Conservation (phyloP, 1,140 invertebrate species). For the Apolygus lucorum region DNA sequence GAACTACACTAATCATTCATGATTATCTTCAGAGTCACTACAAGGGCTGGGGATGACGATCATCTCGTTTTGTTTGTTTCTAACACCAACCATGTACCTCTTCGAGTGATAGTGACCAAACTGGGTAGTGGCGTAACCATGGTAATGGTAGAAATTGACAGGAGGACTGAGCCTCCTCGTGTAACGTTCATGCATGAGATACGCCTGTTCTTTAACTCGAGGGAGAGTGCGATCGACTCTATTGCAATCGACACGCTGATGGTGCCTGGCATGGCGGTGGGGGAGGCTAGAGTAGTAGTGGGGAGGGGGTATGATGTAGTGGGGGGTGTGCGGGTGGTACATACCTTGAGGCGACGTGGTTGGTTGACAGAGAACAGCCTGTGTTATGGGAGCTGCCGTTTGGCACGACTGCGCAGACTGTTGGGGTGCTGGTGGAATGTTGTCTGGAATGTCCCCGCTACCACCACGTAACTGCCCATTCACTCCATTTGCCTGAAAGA, state of each 20-base stretch:
- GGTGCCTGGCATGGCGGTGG: constrained; percentile 14
- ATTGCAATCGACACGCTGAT: constrained; percentile 1
- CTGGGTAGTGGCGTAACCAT: constrained; percentile 3
- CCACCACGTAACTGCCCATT: constrained; percentile 17
- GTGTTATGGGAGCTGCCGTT: constrained; percentile 1
- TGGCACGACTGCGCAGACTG: not conserved
- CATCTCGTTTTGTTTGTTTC: constrained; percentile 13
- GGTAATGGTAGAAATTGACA: constrained; percentile 4
- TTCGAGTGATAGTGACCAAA: not conserved
- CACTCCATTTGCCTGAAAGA: constrained; percentile 13
- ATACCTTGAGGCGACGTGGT: constrained; percentile 18
- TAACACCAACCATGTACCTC: constrained; percentile 6
- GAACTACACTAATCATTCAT: constrained; percentile 28
- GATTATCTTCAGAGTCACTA: constrained; percentile 17
- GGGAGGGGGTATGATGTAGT: constrained; percentile 17
- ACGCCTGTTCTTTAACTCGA: constrained; percentile 12
- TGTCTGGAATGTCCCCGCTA: constrained; percentile 8
- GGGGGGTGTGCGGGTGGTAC: constrained; percentile 9
- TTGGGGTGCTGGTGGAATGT: constrained; percentile 8
- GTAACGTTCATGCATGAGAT: constrained; percentile 13
- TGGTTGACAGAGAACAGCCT: constrained; percentile 24
- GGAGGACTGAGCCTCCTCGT: not conserved
- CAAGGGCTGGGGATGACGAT: constrained; percentile 12
- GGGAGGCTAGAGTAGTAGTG: constrained; percentile 24
- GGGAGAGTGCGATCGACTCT: constrained; percentile 19